phyloP scores from a whole-genome alignment of 37 sponge, comb jelly and placozoan genomes.

The Dysidea cf. avara region DNA sequence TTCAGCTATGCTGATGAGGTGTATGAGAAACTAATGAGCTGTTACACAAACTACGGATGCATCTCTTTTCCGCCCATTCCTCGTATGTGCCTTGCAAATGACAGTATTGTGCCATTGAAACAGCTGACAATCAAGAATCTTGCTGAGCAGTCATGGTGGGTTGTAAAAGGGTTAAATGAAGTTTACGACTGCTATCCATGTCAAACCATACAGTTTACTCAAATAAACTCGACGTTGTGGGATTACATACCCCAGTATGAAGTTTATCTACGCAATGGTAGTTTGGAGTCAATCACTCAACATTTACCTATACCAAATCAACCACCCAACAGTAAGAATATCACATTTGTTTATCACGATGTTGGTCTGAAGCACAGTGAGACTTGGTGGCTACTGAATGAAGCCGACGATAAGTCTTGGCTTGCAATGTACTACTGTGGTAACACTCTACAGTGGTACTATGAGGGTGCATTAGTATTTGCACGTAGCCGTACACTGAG shows the following conservation, averaged over 20 bases:
- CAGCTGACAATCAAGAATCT: slow-evolving; percentile 1
- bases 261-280: background rate
- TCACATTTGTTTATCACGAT: too few species aligned
- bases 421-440: too few species aligned
- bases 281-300: slow-evolving; percentile 1
- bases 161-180: background rate
- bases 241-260: background rate
- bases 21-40: background rate
- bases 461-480: too few species aligned
- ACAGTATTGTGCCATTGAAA: background rate
- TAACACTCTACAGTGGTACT: too few species aligned
- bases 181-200: slow-evolving; percentile 32
- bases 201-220: background rate
- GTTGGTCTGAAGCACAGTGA: too few species aligned
- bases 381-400: too few species aligned
- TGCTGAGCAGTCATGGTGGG: slow-evolving; percentile 11
- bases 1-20: slow-evolving; percentile 5
- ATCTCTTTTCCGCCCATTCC: slow-evolving; percentile 7
- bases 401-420: too few species aligned
- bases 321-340: too few species aligned
- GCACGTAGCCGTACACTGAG: too few species aligned
- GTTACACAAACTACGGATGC: slow-evolving; percentile 9
- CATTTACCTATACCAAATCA: slow-evolving; percentile 2
- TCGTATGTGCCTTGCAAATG: background rate
- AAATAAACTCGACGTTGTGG: slow-evolving; percentile 1